These are phyloP conservation scores for Neocrepidodera transversa DNA, from an alignment of 2,888 invertebrate genomes.

Conservation along the genomic window DNA sequence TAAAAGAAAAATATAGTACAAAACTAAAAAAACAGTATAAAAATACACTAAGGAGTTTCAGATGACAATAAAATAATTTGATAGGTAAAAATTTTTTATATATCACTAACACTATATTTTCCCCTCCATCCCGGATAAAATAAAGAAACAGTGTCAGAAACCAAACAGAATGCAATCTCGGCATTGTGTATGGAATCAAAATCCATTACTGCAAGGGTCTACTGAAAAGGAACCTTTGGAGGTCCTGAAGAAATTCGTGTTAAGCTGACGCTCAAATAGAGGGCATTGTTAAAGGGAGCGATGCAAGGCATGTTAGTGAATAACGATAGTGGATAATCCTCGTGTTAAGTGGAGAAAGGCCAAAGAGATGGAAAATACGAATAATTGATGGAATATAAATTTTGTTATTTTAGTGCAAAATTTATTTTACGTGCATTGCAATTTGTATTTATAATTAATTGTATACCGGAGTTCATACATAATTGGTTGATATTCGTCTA, in stretches of 20 bases:
- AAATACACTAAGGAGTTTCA: too few relatives aligned
- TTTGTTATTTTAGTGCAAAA: too few relatives aligned
- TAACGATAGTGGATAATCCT: conserved; percentile 59
- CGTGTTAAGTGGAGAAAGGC: conserved; percentile 43
- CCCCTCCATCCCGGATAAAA: conserved; percentile 37
- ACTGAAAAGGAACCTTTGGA: conserved; percentile 43
- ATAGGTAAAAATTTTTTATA: background rate
- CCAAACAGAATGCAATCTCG: conserved; percentile 49
- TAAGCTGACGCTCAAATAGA: conserved; percentile 54
- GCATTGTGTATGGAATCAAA: conserved; percentile 57
- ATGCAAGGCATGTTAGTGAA: conserved; percentile 55
- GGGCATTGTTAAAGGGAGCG: conserved; percentile 45
- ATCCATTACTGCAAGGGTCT: conserved; percentile 55
- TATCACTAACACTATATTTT: background rate
- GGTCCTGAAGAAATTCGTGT: conserved; percentile 48
- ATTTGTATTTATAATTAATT: too few relatives aligned
- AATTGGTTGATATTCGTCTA: too few relatives aligned
- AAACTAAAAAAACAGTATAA: too few relatives aligned
- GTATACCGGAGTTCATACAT: too few relatives aligned
- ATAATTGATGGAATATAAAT: background rate
- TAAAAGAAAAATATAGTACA: too few relatives aligned
- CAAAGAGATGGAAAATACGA: background rate
- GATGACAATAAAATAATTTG: too few relatives aligned
- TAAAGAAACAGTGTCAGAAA: conserved; percentile 48
- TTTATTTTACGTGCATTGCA: too few relatives aligned